Evolutionary conservation across 2,113 vertebrate species (phyloP).

Genomic region (Corythornis vintsioides): DNA sequence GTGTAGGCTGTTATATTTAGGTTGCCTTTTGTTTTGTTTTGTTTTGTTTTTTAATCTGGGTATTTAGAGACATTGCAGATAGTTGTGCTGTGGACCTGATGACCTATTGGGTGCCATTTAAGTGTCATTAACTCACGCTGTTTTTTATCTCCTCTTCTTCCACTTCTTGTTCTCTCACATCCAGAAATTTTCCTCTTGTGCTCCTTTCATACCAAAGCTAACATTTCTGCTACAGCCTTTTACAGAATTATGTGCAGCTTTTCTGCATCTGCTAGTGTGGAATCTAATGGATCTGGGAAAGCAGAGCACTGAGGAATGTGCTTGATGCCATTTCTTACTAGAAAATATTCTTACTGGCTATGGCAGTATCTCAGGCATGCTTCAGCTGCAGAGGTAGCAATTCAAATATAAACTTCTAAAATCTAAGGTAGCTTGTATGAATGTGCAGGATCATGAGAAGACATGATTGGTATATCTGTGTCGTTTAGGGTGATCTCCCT

Average conservation of each 20-base stretch:
- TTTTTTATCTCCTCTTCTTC: background rate
- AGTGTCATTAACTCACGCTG: background rate
- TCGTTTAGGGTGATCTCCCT: background rate
- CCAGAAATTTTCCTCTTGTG: background rate
- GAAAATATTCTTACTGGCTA: background rate
- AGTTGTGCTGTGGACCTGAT: background rate
- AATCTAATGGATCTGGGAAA: background rate
- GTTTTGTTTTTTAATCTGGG: background rate
- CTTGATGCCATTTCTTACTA: background rate
- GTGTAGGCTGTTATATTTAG: background rate
- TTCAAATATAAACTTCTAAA: background rate
- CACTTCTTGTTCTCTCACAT: background rate
- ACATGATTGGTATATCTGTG: background rate
- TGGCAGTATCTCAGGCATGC: background rate
- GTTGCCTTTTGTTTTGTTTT: background rate
- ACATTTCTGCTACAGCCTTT: background rate
- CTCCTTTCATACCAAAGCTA: background rate
- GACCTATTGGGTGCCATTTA: background rate
- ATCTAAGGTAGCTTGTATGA: background rate
- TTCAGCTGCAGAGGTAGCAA: background rate
- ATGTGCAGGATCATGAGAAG: background rate
- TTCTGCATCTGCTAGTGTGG: background rate
- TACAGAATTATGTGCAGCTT: background rate
- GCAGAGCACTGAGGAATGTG: background rate
- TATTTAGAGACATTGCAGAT: background rate